A percentile compares a stretch with the other conserved stretches of the same genome.
Conservation (phyloP, 2,888 invertebrate species). For the Stenotaenia linearis region DNA sequence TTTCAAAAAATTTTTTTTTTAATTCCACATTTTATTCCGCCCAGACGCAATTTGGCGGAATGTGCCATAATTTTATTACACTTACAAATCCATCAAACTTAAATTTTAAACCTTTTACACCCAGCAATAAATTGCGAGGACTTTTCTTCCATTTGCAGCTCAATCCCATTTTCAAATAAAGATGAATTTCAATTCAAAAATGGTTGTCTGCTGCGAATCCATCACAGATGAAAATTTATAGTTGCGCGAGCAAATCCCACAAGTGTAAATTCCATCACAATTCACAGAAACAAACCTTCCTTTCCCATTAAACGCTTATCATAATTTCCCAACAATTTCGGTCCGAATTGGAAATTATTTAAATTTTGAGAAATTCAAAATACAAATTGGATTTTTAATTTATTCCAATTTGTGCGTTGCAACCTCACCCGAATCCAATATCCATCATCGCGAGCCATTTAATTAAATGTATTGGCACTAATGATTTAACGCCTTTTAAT, state of each 20-base stretch:
- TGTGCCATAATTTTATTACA: background rate
- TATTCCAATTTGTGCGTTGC: background rate
- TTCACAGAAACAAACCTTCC: background rate
- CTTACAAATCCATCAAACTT: background rate
- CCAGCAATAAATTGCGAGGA: background rate
- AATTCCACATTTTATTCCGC: background rate
- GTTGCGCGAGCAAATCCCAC: background rate
- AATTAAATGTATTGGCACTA: background rate
- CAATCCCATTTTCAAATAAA: background rate
- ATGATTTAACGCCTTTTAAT: background rate
- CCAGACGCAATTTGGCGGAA: background rate
- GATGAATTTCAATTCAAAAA: background rate
- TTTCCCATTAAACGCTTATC: background rate
- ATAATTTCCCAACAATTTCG: background rate
- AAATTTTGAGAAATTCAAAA: too few species aligned
- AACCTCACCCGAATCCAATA: background rate
- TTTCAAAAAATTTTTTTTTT: too few species aligned
- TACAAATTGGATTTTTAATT: background rate
- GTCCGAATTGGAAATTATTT: background rate
- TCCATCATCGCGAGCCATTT: background rate
- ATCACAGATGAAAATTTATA: conserved; percentile 9
- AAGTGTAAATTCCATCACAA: conserved; percentile 1
- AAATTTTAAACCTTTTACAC: background rate
- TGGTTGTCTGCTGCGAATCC: background rate
- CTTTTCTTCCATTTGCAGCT: background rate